Conservation (phyloP, 1,140 invertebrate species). For the Plutomurus gul region DNA sequence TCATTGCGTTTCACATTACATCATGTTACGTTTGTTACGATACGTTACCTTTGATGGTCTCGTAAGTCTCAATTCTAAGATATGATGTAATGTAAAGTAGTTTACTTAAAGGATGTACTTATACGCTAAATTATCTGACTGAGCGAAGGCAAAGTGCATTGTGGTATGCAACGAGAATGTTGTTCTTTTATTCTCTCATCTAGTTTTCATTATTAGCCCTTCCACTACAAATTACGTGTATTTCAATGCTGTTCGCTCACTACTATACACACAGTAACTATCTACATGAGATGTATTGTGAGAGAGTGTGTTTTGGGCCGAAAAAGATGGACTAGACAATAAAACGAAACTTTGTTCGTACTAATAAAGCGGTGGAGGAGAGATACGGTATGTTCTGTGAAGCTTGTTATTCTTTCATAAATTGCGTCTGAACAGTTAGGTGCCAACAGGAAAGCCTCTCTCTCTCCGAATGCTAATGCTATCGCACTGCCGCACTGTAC, state of each 20-base stretch:
- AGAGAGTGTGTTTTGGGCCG: not conserved
- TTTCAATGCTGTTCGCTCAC: not conserved
- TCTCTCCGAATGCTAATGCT: slow-evolving; percentile 14
- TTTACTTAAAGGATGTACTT: slow-evolving; percentile 7
- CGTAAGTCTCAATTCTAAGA: not conserved
- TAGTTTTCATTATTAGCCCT: not conserved
- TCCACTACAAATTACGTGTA: too few relatives aligned
- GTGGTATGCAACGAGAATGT: not conserved
- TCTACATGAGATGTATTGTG: not conserved
- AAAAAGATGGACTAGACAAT: slow-evolving; percentile 6
- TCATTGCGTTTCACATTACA: slow-evolving; percentile 1
- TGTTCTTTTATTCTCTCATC: not conserved
- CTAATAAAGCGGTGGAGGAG: not conserved
- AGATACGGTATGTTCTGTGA: not conserved
- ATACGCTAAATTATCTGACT: slow-evolving; percentile 7
- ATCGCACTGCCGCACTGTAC: not conserved
- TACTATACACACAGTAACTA: not conserved
- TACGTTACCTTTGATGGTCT: slow-evolving; percentile 13
- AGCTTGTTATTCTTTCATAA: slow-evolving; percentile 25
- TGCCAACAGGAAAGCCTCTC: slow-evolving; percentile 8
- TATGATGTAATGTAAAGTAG: slow-evolving; percentile 26
- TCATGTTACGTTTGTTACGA: slow-evolving; percentile 14
- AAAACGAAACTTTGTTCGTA: not conserved
- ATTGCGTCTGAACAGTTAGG: slow-evolving; percentile 19
- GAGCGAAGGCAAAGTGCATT: slow-evolving; percentile 6